phyloP scores from a whole-genome alignment of 2,797 vertebrate genomes.

The Clarias pachynema region DNA sequence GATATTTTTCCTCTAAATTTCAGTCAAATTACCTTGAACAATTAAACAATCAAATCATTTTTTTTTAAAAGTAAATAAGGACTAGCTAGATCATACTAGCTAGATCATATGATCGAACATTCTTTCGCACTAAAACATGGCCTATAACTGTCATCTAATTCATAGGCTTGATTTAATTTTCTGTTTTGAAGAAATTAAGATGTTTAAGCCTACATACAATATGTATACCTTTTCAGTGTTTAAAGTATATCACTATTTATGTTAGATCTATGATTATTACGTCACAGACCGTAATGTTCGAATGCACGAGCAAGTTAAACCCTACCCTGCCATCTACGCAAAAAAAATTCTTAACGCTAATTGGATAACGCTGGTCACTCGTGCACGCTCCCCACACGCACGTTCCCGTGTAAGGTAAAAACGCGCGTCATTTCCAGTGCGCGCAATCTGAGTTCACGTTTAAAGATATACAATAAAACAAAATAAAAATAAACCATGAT shows the following conservation, averaged over 20 bases:
- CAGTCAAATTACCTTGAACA: not conserved
- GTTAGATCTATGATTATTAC: not conserved
- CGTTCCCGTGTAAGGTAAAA: slow-evolving; percentile 33
- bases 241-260: not conserved
- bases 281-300: not conserved
- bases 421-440: too few species aligned
- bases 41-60: not conserved
- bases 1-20: too few species aligned
- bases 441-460: not conserved
- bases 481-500: not conserved
- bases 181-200: not conserved
- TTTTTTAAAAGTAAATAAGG: not conserved
- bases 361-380: slow-evolving; percentile 50
- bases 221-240: not conserved
- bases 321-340: not conserved
- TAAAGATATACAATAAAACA: not conserved
- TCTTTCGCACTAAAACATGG: not conserved
- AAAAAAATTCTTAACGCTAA: not conserved
- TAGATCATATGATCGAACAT: too few species aligned
- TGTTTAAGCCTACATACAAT: not conserved
- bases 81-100: too few species aligned
- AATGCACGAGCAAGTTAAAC: not conserved
- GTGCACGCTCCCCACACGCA: slow-evolving; percentile 33
- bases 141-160: too few species aligned
- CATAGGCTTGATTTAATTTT: not conserved